These are phyloP conservation scores for Globicephala melas DNA, from an alignment of 2,113 vertebrate species.

Conservation along the genomic window DNA sequence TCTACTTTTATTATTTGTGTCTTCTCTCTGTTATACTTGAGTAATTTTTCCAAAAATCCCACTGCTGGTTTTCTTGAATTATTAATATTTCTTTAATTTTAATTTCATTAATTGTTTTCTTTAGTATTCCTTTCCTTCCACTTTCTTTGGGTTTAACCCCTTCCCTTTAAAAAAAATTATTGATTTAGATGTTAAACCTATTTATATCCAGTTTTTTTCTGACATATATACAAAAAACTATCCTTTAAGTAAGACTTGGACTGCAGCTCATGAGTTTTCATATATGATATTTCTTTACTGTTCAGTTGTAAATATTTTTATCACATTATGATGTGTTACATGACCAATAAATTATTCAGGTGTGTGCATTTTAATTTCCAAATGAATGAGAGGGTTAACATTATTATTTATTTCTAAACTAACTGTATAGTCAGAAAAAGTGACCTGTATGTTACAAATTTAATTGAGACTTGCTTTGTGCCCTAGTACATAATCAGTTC, in stretches of 20 bases:
- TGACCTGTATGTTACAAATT: not conserved
- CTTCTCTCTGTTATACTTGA: not conserved
- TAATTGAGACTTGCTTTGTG: not conserved
- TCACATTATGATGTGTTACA: not conserved
- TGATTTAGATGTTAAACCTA: not conserved
- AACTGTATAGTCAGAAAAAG: not conserved
- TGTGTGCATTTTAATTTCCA: not conserved
- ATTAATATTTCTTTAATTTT: not conserved
- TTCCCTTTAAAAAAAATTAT: not conserved
- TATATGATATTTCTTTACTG: not conserved
- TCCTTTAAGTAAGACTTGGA: not conserved
- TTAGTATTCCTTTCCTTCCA: not conserved
- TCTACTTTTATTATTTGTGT: not conserved
- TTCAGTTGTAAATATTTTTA: not conserved
- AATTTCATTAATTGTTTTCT: not conserved
- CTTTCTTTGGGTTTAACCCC: not conserved
- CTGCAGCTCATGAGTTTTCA: not conserved
- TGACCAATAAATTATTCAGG: not conserved
- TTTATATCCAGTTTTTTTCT: not conserved
- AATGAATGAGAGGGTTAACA: not conserved
- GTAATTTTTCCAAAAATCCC: not conserved
- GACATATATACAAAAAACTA: not conserved
- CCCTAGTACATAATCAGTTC: not conserved
- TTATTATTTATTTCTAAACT: slow-evolving; percentile 17
- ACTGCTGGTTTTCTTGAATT: not conserved